Evolutionary conservation across 92 coral and sea anemone species (phyloP).

Genomic region (Chrysogorgia sp.): DNA sequence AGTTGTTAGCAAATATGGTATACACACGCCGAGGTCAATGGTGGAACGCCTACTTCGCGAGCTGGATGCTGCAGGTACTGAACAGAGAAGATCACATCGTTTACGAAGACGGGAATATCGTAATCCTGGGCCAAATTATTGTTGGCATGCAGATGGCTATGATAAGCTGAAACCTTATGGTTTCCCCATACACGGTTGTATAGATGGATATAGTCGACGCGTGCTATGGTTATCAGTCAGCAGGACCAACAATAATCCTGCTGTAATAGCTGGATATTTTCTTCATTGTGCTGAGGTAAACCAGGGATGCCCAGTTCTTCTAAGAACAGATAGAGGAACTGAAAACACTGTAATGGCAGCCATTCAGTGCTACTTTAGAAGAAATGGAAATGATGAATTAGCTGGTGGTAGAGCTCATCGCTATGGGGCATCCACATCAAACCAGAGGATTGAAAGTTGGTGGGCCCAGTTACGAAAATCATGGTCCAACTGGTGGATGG

Average conservation of each 20-base stretch:
- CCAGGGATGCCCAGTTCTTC: conserved; percentile 38
- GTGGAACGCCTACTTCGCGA: no score
- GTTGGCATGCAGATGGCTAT: conserved; percentile 56
- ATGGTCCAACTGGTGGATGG: no score
- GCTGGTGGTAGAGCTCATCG: conserved; percentile 41
- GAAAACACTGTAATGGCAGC: conserved; percentile 50
- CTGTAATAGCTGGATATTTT: conserved; percentile 25
- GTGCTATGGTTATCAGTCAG: conserved; percentile 43
- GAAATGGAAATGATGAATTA: conserved; percentile 35
- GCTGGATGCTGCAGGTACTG: no score
- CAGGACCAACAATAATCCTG: conserved; percentile 43
- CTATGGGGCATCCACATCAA: conserved; percentile 42
- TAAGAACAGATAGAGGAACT: conserved; percentile 48
- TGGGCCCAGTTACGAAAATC: conserved; percentile 34
- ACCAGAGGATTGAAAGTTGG: conserved; percentile 55
- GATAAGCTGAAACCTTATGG: conserved; percentile 52
- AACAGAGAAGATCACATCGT: no score
- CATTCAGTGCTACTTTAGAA: conserved; percentile 51
- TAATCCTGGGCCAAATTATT: not conserved
- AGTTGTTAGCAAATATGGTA: no score
- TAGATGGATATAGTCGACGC: conserved; percentile 46
- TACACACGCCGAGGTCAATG: no score
- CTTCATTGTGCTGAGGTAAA: conserved; percentile 26
- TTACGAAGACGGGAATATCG: no score
- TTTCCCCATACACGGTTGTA: conserved; percentile 41